Evolutionary conservation across 2,888 invertebrate species (phyloP).

Genomic region (Heterodera filipjevi): DNA sequence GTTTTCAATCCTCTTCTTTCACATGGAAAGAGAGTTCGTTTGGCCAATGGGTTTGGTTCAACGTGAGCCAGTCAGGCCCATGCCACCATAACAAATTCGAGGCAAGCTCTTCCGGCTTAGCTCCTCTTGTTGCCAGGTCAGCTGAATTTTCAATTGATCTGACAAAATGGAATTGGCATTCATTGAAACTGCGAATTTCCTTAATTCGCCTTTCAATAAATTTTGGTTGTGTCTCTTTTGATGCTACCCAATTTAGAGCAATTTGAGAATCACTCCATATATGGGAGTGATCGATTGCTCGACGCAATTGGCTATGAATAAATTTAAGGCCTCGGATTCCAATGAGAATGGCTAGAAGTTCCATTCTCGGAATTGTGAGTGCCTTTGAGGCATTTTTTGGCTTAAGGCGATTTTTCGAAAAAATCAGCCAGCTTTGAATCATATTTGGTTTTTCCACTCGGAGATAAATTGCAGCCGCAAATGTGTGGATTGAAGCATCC

Average conservation of each 20-base stretch:
- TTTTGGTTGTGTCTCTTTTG: background rate
- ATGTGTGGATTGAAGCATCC: slow-evolving; percentile 40
- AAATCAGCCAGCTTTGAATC: slow-evolving; percentile 7
- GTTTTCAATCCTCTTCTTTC: background rate
- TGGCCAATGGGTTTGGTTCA: too few relatives aligned
- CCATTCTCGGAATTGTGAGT: slow-evolving; percentile 29
- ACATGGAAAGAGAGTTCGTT: too few relatives aligned
- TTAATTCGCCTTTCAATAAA: slow-evolving; percentile 29
- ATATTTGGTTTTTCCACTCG: slow-evolving; percentile 2
- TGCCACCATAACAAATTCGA: slow-evolving; percentile 5
- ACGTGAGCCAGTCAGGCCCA: slow-evolving; percentile 20
- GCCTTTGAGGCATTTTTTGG: slow-evolving; percentile 20
- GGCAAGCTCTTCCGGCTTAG: background rate
- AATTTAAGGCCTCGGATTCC: background rate
- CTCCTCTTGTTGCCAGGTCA: slow-evolving; percentile 25
- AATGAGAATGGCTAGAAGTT: slow-evolving; percentile 4
- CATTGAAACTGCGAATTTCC: background rate
- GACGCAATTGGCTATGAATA: background rate
- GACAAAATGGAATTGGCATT: slow-evolving; percentile 18
- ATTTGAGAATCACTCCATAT: slow-evolving; percentile 21
- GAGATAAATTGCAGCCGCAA: slow-evolving; percentile 33
- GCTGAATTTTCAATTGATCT: slow-evolving; percentile 23
- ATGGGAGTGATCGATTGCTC: background rate
- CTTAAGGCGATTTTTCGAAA: slow-evolving; percentile 4
- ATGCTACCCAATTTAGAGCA: slow-evolving; percentile 13